Evolutionary conservation across 1,140 invertebrate species (phyloP).

Genomic region (Drosophila arawakana): DNA sequence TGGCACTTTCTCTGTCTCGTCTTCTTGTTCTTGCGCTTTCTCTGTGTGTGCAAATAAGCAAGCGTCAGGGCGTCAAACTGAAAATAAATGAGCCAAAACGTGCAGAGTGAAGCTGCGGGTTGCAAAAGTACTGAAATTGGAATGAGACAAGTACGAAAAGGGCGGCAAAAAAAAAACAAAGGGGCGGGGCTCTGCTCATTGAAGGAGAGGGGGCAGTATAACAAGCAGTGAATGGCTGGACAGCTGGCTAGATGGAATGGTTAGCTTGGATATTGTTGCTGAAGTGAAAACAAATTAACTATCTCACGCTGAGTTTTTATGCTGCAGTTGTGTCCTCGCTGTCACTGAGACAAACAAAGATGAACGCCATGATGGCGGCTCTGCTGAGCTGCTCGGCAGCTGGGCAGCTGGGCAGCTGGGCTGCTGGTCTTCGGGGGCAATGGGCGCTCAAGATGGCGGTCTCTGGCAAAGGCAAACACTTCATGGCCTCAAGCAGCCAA

Average conservation of each 20-base stretch:
- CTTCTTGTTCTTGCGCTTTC: slow-evolving; percentile 43
- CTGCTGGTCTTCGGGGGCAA: neutral
- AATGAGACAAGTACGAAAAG: neutral
- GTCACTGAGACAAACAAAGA: slow-evolving; percentile 49
- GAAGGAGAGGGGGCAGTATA: neutral
- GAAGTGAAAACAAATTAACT: slow-evolving; percentile 83
- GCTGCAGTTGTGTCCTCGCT: slow-evolving; percentile 55
- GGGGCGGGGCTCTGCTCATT: neutral
- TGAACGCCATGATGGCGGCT: slow-evolving; percentile 15
- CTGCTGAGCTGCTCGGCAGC: too few relatives aligned
- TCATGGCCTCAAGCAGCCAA: slow-evolving; percentile 46
- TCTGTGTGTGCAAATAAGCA: slow-evolving; percentile 76
- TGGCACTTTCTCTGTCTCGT: slow-evolving; percentile 15
- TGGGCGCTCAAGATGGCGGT: slow-evolving; percentile 4
- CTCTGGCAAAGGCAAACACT: slow-evolving; percentile 63
- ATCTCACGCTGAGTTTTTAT: slow-evolving; percentile 80
- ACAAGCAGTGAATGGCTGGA: slow-evolving; percentile 16
- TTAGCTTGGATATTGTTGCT: slow-evolving; percentile 67
- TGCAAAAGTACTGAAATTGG: neutral
- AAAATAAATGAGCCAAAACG: slow-evolving; percentile 81
- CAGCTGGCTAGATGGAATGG: slow-evolving; percentile 4
- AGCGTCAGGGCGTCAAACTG: slow-evolving; percentile 77
- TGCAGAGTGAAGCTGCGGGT: slow-evolving; percentile 51
- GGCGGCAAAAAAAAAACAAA: neutral
- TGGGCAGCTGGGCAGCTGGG: too few relatives aligned